Conservation (phyloP, 2,888 invertebrate genomes). For the Meiosimyza platycephala region DNA sequence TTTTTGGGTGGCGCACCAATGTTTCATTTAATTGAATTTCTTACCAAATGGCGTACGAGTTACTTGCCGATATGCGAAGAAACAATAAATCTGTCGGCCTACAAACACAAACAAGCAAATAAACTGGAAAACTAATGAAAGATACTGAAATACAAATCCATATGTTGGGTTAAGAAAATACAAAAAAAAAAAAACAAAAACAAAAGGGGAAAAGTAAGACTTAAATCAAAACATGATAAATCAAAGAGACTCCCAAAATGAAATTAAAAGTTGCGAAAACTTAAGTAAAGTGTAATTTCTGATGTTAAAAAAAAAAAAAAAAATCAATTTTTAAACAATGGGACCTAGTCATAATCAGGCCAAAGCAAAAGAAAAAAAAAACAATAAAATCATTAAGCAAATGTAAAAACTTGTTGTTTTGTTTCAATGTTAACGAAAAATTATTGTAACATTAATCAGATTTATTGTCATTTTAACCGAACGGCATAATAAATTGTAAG, state of each 20-base stretch:
- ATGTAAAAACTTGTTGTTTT: background rate
- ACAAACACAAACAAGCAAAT: background rate
- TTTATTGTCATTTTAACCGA: conserved; percentile 22
- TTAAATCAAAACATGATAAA: background rate
- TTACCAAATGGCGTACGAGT: background rate
- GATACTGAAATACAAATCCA: background rate
- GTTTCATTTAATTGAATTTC: conserved; percentile 10
- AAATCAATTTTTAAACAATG: no score
- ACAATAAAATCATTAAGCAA: conserved; percentile 7
- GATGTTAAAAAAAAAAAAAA: no score
- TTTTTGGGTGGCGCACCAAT: background rate
- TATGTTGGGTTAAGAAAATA: background rate
- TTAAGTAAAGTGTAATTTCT: background rate
- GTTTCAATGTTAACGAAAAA: conserved; percentile 1
- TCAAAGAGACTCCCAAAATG: conserved; percentile 5
- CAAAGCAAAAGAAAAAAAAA: background rate
- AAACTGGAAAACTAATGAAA: conserved; percentile 10
- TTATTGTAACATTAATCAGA: conserved; percentile 25
- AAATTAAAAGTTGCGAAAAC: background rate
- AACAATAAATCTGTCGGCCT: conserved; percentile 10
- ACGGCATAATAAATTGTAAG: conserved; percentile 10
- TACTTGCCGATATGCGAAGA: background rate
- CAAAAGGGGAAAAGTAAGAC: background rate
- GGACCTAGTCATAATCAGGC: background rate
- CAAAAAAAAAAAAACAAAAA: background rate